phyloP scores from a whole-genome alignment of 2,113 vertebrate genomes.

The Erinaceus europaeus region DNA sequence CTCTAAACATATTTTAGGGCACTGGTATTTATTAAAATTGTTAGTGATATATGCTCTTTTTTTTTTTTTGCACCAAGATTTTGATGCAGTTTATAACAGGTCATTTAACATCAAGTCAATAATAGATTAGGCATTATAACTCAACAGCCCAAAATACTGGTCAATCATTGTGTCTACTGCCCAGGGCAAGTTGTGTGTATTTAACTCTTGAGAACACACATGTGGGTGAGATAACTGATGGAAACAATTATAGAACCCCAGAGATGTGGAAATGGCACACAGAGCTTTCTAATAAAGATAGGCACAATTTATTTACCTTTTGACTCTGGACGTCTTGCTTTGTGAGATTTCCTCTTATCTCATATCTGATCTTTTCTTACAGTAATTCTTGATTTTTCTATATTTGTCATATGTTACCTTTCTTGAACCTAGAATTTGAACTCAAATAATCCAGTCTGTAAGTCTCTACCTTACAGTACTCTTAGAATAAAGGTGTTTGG shows the following conservation, averaged over 20 bases:
- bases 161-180: not conserved
- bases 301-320: slow-evolving; percentile 32
- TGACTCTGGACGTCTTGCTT: slow-evolving; percentile 43
- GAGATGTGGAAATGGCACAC: not conserved
- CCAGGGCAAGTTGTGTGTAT: not conserved
- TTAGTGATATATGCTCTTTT: not conserved
- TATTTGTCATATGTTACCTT: slow-evolving; percentile 22
- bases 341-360: slow-evolving; percentile 39
- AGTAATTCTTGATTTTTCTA: slow-evolving; percentile 28
- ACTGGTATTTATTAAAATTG: slow-evolving; percentile 23
- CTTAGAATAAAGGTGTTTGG: not conserved
- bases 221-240: not conserved
- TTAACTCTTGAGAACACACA: slow-evolving; percentile 13
- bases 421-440: slow-evolving; percentile 5
- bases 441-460: not conserved
- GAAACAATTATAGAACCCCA: not conserved
- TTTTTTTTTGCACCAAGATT: not conserved
- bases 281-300: not conserved
- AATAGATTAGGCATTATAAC: not conserved
- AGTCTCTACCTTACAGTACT: not conserved
- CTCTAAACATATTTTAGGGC: slow-evolving; percentile 36
- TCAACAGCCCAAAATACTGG: not conserved
- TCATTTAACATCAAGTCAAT: slow-evolving; percentile 10
- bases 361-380: slow-evolving; percentile 30
- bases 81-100: not conserved